Conservation (phyloP, 2,888 invertebrate species). For the Ischnus inquisitorius region DNA sequence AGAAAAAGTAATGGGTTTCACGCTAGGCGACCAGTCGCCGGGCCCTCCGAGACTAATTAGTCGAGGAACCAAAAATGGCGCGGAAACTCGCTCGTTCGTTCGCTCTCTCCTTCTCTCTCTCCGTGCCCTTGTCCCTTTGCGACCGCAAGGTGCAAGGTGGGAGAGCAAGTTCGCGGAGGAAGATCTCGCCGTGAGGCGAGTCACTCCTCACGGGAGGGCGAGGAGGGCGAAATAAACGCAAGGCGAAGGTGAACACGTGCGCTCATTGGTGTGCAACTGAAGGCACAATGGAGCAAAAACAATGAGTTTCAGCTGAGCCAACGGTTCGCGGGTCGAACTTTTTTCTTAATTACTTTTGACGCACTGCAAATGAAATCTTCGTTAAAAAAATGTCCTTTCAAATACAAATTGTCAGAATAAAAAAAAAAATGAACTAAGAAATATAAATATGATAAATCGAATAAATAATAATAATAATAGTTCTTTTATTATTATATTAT, state of each 20-base stretch:
- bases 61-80: constrained; percentile 79
- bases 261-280: neutral
- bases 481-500: no score
- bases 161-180: neutral
- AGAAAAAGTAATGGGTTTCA: constrained; percentile 82
- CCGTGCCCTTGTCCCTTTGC: constrained; percentile 3
- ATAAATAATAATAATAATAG: no score
- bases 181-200: constrained; percentile 17
- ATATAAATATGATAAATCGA: no score
- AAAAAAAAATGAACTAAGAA: no score
- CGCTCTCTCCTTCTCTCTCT: constrained; percentile 25
- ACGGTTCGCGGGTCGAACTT: neutral
- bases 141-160: neutral
- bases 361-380: neutral
- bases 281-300: neutral
- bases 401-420: no score
- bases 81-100: constrained; percentile 53
- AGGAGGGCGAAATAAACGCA: neutral
- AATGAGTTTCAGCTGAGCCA: neutral
- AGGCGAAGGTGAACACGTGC: neutral
- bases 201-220: neutral
- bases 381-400: neutral
- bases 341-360: neutral
- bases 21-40: constrained; percentile 75
- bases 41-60: constrained; percentile 78